Base-by-base conservation (phyloP, 1,140 invertebrate species). In the Calephelis nemesis region DNA sequence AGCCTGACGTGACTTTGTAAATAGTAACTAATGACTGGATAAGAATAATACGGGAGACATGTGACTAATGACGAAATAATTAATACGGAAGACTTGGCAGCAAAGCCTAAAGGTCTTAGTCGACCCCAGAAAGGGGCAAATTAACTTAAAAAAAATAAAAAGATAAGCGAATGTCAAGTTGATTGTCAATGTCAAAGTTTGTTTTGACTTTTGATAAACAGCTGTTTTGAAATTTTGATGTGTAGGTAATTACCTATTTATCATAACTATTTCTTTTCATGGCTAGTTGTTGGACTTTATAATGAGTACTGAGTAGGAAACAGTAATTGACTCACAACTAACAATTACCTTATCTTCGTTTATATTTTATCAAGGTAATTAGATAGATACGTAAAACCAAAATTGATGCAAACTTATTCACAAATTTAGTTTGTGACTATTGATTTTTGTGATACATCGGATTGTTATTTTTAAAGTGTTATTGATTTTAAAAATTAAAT, bases 111-210 rank as follows among this genome's bases (percentile, higher is more conserved):
- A n/a, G n/a, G n/a, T n/a, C n/a, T n/a, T n/a, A n/a, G n/a, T n/a
- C n/a, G n/a, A n/a, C n/a, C n/a, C n/a, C n/a, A n/a, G n/a, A n/a
- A n/a, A n/a, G n/a, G n/a, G n/a, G n/a, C n/a, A n/a, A n/a, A n/a
- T n/a, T n/a, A n/a, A n/a, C n/a, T n/a, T n/a, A n/a, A n/a, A n/a
- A n/a, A n/a, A n/a, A n/a, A n/a, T 19, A 30, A 30, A 30, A 30
- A 30, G 30, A 58, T 48, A 70, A 62, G 48, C 62, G 67, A 47
- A 19, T 7, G 42, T 45, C 42, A 45, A 6, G 42, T 7, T 45
- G 0, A 45, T 9, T 45, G 42, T 45, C 42, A 45, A 45, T 45
- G 42, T 45, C 42, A 45, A 9, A 7, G 8, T 45, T 45, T 45
- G 42, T 45, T 45, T 45, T 45, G 42, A 7, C 8, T 45, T 45